Conservation (phyloP, 2,113 vertebrate genomes). For the Bufo bufo region DNA sequence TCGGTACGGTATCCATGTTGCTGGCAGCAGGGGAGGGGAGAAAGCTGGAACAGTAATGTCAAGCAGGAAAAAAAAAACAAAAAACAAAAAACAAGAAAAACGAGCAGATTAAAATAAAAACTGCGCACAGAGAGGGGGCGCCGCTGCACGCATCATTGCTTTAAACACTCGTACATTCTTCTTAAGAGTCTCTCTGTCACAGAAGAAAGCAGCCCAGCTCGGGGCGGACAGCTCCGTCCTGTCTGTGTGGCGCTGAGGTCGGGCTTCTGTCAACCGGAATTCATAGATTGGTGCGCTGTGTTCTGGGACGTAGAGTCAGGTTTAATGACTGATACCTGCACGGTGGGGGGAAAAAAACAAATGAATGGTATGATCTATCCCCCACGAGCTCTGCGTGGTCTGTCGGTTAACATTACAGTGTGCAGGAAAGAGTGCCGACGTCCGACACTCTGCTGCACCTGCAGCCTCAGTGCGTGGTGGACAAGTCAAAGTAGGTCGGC, state of each 20-base stretch:
- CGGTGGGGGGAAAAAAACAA: not conserved
- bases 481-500: too few relatives aligned
- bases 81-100: slow-evolving; percentile 69
- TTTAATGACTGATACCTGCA: slow-evolving; percentile 97
- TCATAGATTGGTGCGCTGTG: slow-evolving; percentile 96
- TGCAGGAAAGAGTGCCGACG: too few relatives aligned
- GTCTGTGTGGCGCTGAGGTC: slow-evolving; percentile 36
- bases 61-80: slow-evolving; percentile 1
- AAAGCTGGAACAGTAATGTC: not conserved
- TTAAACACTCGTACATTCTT: slow-evolving; percentile 71
- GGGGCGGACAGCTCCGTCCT: slow-evolving; percentile 63
- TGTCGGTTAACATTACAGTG: too few relatives aligned
- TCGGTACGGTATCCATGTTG: not conserved
- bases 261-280: slow-evolving; percentile 90
- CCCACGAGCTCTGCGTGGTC: too few relatives aligned
- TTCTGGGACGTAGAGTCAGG: slow-evolving; percentile 90
- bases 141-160: slow-evolving; percentile 63
- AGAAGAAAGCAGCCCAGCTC: slow-evolving; percentile 66
- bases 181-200: slow-evolving; percentile 66
- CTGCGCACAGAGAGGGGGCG: slow-evolving; percentile 64
- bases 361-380: too few relatives aligned
- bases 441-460: too few relatives aligned
- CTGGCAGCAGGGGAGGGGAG: not conserved
- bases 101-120: slow-evolving; percentile 66
- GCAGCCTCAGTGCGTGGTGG: too few relatives aligned